Evolutionary conservation across 1,140 invertebrate genomes (phyloP).

Genomic region (Drosophila lacteicornis): DNA sequence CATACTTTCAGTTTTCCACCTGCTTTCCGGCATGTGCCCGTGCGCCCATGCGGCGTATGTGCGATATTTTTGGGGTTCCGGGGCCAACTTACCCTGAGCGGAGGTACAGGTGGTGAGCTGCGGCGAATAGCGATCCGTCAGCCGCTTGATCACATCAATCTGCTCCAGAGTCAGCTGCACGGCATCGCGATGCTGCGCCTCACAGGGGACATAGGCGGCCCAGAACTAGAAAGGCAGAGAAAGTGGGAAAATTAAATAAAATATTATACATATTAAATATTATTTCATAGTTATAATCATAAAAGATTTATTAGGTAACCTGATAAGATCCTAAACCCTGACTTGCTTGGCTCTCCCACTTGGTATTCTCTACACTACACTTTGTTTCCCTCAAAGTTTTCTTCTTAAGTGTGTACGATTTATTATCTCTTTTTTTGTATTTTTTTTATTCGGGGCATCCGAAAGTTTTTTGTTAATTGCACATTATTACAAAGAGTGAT

Average conservation of each 20-base stretch:
- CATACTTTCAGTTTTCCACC: constrained; percentile 31
- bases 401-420: constrained; percentile 4
- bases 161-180: constrained; percentile 93
- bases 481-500: constrained; percentile 39
- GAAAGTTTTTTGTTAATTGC: constrained; percentile 50
- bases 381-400: not conserved
- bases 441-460: constrained; percentile 6
- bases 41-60: constrained; percentile 56
- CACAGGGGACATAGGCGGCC: constrained; percentile 95
- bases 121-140: constrained; percentile 89
- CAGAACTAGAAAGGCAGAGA: constrained; percentile 89
- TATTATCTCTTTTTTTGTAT: constrained; percentile 3
- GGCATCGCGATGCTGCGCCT: constrained; percentile 92
- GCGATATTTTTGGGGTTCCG: constrained; percentile 23
- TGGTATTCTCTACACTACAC: not conserved
- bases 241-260: not conserved
- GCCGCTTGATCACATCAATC: constrained; percentile 92
- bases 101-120: constrained; percentile 89
- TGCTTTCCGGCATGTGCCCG: constrained; percentile 16
- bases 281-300: no score
- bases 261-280: no score
- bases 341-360: no score
- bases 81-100: constrained; percentile 87
- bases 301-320: no score
- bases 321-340: no score